Evolutionary conservation across 2,888 invertebrate species (phyloP).

Genomic region (Celastrina argiolus): DNA sequence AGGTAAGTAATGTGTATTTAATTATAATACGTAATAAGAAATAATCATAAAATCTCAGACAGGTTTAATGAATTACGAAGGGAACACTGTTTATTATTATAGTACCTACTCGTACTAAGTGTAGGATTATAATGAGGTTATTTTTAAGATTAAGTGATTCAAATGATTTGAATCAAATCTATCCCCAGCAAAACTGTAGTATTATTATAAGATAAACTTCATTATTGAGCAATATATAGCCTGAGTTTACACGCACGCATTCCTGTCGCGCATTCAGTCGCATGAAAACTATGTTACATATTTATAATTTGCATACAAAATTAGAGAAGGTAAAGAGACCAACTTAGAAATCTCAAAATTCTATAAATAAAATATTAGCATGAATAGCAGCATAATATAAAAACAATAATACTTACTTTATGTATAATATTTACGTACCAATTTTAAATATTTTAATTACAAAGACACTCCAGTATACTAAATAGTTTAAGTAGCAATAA

Average conservation of each 20-base stretch:
- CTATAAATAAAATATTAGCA: not conserved
- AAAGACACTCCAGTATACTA: not conserved
- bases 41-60: not conserved
- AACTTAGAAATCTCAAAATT: not conserved
- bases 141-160: not conserved
- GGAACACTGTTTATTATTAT: no score
- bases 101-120: no score
- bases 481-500: not conserved
- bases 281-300: not conserved
- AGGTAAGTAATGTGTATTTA: constrained; percentile 3
- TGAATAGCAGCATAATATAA: not conserved
- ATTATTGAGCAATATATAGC: not conserved
- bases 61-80: not conserved
- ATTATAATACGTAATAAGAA: constrained; percentile 3
- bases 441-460: not conserved
- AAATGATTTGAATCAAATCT: not conserved
- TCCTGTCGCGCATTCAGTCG: not conserved
- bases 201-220: not conserved
- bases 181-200: not conserved
- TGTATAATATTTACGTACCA: not conserved
- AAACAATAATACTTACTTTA: no score
- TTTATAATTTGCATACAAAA: not conserved
- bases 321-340: no score
- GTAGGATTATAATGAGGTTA: no score
- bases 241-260: not conserved